Evolutionary conservation across 2,797 vertebrate species (phyloP).

Genomic region (Eupleurogrammus muticus): DNA sequence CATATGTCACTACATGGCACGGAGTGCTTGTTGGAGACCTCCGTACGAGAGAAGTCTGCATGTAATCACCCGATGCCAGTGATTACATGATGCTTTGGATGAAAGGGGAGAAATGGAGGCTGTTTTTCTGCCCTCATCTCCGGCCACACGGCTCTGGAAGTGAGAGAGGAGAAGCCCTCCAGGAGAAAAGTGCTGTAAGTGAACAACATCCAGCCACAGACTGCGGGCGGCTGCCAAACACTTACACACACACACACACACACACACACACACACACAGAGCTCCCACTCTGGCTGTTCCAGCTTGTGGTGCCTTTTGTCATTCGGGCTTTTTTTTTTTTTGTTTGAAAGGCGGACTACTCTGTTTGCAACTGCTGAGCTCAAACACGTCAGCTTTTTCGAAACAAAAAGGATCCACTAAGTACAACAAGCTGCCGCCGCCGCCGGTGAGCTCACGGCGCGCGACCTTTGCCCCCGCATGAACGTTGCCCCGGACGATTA

Average conservation of each 20-base stretch:
- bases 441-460: background rate
- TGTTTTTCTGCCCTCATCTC: constrained; percentile 41
- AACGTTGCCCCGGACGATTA: constrained; percentile 10
- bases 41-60: background rate
- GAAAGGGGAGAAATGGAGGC: constrained; percentile 19
- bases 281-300: constrained; percentile 37
- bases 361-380: constrained; percentile 63
- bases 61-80: constrained; percentile 14
- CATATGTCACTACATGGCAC: constrained; percentile 3
- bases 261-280: constrained; percentile 18
- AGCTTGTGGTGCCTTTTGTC: constrained; percentile 66
- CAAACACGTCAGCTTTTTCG: constrained; percentile 52
- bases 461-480: constrained; percentile 28
- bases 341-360: constrained; percentile 76
- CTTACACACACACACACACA: constrained; percentile 56
- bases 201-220: constrained; percentile 47
- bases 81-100: constrained; percentile 19
- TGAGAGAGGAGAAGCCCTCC: constrained; percentile 50
- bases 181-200: constrained; percentile 61
- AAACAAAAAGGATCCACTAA: constrained; percentile 46
- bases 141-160: constrained; percentile 49
- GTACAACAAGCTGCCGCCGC: constrained; percentile 39
- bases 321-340: constrained; percentile 62
- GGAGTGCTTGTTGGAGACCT: background rate
- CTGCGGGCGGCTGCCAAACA: constrained; percentile 47